Evolutionary conservation across 2,797 vertebrate species (phyloP), one percentile per base, ranked within the genome.

Genomic region (Cynopterus sphinx): DNA sequence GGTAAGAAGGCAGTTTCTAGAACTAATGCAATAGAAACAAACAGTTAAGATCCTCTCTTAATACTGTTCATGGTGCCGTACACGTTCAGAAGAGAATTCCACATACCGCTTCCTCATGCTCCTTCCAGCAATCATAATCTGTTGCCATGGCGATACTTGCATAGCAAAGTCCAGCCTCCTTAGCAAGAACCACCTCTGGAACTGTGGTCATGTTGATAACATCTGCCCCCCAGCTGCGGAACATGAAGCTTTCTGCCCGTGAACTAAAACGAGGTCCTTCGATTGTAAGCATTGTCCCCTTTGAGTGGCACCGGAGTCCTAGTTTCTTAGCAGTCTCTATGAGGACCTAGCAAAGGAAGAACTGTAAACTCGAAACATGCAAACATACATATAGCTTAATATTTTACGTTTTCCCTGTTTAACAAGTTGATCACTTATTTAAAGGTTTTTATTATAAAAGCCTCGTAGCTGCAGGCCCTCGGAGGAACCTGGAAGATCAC

Each of bases 171-270:
- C 99, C 99, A 17, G 99, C 99, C 98, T 99, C 99, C 97, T 99
- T 99, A 13, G 99, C 99, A 65, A 99, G 99, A 95, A 99, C 99
- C 96, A 99, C 99, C 98, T 99, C 99, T 65, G 99, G 99, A 97
- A 99, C 99, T 0, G 99, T 99, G 95, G 99, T 99, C 99, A 99
- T 99, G 87, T 99, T 99, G 98, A 99, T 99, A 96, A 99, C 99
- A 93, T 99, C 99, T 1, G 99, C 99, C 2, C 99, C 99, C 99
- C 99, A 99, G 96, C 98, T 98, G 57, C 99, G 99, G 97, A 99
- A 99, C 99, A 99, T 98, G 88, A 99, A 98, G 96, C 99, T 99
- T 98, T 99, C 99, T 5, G 99, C 99, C 46, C 99, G 98, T 2
- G 99, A 99, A 95, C 99, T 99, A 92, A 99, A 99, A 67, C 99